Evolutionary conservation across 2,888 invertebrate species (phyloP).

Genomic region (Acholoe squamosa): DNA sequence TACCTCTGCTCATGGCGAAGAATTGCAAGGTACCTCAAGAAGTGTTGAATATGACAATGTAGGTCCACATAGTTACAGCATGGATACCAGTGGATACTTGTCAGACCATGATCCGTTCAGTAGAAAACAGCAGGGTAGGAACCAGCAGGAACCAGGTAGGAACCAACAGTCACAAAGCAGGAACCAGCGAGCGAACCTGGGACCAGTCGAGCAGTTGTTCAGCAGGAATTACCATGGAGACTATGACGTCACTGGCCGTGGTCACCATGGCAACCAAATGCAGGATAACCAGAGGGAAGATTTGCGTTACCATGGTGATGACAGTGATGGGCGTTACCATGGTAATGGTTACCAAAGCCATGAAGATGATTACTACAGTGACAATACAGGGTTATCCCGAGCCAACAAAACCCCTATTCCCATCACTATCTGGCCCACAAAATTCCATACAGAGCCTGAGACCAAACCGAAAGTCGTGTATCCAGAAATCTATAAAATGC

Average conservation of each 20-base stretch:
- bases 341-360: background rate
- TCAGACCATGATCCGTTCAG: constrained; percentile 16
- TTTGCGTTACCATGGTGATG: too few species aligned
- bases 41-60: background rate
- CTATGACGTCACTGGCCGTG: background rate
- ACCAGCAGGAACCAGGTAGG: too few species aligned
- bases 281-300: too few species aligned
- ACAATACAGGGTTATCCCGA: background rate
- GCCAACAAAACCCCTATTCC: background rate
- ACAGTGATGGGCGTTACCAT: too few species aligned
- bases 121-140: background rate
- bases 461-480: background rate
- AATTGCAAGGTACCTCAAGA: background rate
- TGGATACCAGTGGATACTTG: constrained; percentile 19
- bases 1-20: background rate
- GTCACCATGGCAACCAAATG: background rate
- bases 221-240: background rate
- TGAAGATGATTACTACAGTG: background rate
- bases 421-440: background rate
- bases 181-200: background rate
- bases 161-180: too few species aligned
- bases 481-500: background rate
- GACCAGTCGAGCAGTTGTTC: background rate
- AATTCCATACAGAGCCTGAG: background rate
- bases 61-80: background rate